Evolutionary conservation across 2,113 vertebrate genomes (phyloP), one percentile per base, ranked within the genome.

Genomic region (Nothobranchius furzeri): DNA sequence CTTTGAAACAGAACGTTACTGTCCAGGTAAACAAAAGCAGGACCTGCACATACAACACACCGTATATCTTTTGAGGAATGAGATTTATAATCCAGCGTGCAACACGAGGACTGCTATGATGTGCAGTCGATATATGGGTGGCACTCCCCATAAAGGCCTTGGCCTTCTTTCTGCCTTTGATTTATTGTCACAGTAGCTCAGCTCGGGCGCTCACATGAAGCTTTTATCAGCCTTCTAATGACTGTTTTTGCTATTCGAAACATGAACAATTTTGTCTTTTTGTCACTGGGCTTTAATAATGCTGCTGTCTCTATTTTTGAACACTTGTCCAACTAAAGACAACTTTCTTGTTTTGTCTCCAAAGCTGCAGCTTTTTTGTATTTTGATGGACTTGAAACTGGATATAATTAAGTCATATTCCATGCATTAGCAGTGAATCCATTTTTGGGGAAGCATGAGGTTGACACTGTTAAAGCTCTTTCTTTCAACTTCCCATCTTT

Each of bases 121-220:
- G 84, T 85, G 79, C 80, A 87, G 86, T 90, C 88, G 87, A 89
- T 88, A 90, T 88, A 91, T 90, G 90, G 89, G 89, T 91, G 92
- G 91, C 76, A 72, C 85, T 88, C 88, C 87, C 91, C 90, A 89
- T 91, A 87, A 86, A 90, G 90, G 84, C 89, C 89, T 81, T 89
- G 83, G 91, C 91, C 90, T 92, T 92, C 92, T 91, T 91, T 80
- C 73, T 73, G 17, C 15, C 9, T 75, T 71, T 95, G 94, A 95
- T 95, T 95, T 94, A 95, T 93, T 80, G 90, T 85, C 85, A 42
- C 17, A 67, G 78, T 83, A 81, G 87, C 91, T 80, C 77, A 79
- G 90, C 89, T 82, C 79, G 90, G 90, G 90, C 84, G 75, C 85
- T 87, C 91, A 92, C 91, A 82, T 92, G 90, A 93, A 95, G 92